These are phyloP conservation scores for Coilia nasus DNA, from an alignment of 2,797 vertebrate species.

Conservation along the genomic window DNA sequence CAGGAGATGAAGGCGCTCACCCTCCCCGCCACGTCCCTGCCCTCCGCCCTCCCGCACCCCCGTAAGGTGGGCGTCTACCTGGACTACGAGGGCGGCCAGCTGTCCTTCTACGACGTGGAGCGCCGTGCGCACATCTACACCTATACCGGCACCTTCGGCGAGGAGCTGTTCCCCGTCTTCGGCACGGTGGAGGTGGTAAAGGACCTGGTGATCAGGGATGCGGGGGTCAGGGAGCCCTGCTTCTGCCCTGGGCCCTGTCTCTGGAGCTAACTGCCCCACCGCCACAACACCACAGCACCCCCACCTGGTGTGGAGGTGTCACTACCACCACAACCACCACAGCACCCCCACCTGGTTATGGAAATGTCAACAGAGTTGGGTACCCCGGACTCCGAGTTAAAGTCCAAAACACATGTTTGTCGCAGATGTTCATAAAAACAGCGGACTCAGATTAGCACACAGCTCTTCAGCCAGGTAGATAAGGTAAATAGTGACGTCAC, in stretches of 20 bases:
- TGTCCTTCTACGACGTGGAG: conserved; percentile 79
- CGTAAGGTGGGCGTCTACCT: conserved; percentile 74
- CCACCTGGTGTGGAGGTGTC: not conserved
- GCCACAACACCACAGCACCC: not conserved
- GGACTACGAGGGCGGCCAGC: conserved; percentile 77
- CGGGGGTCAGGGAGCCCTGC: conserved; percentile 64
- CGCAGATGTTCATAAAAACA: no score
- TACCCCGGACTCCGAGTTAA: no score
- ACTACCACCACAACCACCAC: no score
- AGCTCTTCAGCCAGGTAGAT: no score
- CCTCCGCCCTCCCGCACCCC: conserved; percentile 55
- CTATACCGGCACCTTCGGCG: conserved; percentile 73
- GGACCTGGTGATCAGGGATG: conserved; percentile 71
- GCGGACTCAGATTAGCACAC: no score
- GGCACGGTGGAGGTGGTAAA: conserved; percentile 77
- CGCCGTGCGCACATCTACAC: conserved; percentile 78
- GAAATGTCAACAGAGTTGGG: no score
- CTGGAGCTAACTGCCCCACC: conserved; percentile 65
- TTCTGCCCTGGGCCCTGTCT: conserved; percentile 76
- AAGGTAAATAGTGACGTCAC: no score
- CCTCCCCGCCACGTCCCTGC: conserved; percentile 63
- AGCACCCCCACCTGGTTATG: no score
- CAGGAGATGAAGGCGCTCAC: conserved; percentile 75
- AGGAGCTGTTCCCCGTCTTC: conserved; percentile 74
- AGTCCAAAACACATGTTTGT: no score